Conservation (phyloP, 2,888 invertebrate genomes). For the Brassicogethes aeneus region DNA sequence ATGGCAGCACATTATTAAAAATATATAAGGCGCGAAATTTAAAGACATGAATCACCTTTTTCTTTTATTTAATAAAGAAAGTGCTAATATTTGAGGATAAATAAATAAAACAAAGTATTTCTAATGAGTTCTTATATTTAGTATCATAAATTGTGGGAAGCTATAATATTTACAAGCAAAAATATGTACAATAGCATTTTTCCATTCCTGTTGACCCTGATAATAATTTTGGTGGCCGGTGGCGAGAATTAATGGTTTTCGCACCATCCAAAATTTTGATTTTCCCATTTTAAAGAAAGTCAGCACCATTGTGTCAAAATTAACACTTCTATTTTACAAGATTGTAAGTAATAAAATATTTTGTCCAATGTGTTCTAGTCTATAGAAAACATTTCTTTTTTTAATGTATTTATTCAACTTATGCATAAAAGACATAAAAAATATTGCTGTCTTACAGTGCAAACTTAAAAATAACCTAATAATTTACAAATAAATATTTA, state of each 20-base stretch:
- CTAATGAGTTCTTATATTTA: not conserved
- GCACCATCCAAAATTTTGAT: not conserved
- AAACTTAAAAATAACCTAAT: not conserved
- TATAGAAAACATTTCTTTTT: not conserved
- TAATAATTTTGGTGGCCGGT: not conserved
- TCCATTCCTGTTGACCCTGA: conserved; percentile 14
- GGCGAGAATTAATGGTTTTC: too few species aligned
- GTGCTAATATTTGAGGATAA: not conserved
- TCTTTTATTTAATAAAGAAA: too few species aligned
- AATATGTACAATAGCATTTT: conserved; percentile 14
- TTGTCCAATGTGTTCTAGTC: not conserved
- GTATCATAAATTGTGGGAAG: not conserved
- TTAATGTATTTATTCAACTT: not conserved
- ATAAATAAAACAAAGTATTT: not conserved
- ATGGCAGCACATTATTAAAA: too few species aligned
- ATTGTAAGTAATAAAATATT: not conserved
- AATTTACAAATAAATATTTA: not conserved
- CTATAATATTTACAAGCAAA: conserved; percentile 12
- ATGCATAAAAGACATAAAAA: not conserved
- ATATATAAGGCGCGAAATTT: too few species aligned
- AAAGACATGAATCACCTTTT: too few species aligned
- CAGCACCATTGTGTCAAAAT: not conserved
- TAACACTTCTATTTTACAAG: conserved; percentile 1
- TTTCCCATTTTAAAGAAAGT: not conserved
- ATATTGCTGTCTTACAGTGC: not conserved